Percentiles rank a stretch among this genome's conserved stretches.
These are phyloP conservation scores for Macropis europaea DNA, from an alignment of 2,888 invertebrate species.

Conservation along the genomic window DNA sequence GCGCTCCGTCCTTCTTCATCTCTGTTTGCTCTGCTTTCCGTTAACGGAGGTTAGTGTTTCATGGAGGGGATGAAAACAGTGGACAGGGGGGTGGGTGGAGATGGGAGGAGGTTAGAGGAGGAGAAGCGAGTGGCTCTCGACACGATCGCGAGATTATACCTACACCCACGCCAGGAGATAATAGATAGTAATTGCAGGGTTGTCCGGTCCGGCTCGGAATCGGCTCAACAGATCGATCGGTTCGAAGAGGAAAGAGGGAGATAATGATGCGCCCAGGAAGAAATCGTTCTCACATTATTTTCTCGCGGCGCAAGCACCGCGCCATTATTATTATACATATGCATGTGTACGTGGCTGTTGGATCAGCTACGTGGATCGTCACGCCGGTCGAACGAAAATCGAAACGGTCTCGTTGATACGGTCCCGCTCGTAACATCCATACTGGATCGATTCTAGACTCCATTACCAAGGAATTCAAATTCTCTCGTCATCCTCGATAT, in stretches of 20 bases:
- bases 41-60: constrained; percentile 36
- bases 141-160: constrained; percentile 76
- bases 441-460: not conserved
- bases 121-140: constrained; percentile 63
- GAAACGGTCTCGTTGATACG: constrained; percentile 46
- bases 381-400: constrained; percentile 39
- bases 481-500: not conserved
- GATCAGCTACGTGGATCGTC: not conserved
- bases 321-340: constrained; percentile 47
- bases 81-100: not conserved
- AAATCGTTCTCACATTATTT: constrained; percentile 79
- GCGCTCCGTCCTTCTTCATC: not conserved
- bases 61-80: not conserved
- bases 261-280: constrained; percentile 75
- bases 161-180: constrained; percentile 75
- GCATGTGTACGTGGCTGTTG: not conserved
- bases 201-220: constrained; percentile 67
- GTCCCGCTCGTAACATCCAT: constrained; percentile 1
- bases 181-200: constrained; percentile 76
- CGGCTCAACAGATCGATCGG: constrained; percentile 75
- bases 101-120: constrained; percentile 29
- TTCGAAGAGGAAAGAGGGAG: constrained; percentile 61
- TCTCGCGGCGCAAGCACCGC: constrained; percentile 70
- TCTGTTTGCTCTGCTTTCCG: constrained; percentile 45
- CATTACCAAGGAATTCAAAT: no score